Evolutionary conservation across 2,797 vertebrate species (phyloP).

Genomic region (Ctenochaetus hawaiiensis): DNA sequence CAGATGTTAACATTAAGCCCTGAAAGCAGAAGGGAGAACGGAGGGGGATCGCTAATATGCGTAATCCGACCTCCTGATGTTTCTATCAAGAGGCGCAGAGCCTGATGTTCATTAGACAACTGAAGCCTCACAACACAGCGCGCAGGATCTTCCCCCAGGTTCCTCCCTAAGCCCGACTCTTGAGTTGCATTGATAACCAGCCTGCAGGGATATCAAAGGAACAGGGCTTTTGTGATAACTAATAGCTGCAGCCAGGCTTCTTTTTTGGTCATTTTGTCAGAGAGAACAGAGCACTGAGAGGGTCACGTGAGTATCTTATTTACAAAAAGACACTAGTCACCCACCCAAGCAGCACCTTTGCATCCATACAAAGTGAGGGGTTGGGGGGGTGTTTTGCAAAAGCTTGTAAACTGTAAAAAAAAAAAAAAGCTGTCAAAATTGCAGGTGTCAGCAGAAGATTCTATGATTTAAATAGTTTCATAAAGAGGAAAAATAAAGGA

Average conservation of each 20-base stretch:
- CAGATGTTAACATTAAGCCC: slow-evolving; percentile 78
- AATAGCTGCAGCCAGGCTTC: slow-evolving; percentile 64
- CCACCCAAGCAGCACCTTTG: slow-evolving; percentile 49
- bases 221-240: slow-evolving; percentile 69
- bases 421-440: slow-evolving; percentile 7
- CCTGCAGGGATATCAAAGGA: slow-evolving; percentile 76
- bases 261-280: slow-evolving; percentile 55
- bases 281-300: slow-evolving; percentile 47
- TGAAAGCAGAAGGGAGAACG: slow-evolving; percentile 69
- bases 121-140: slow-evolving; percentile 73
- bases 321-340: slow-evolving; percentile 44
- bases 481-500: background rate
- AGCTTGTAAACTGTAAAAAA: slow-evolving; percentile 26
- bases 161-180: slow-evolving; percentile 72
- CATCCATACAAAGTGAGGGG: slow-evolving; percentile 3
- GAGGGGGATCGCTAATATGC: slow-evolving; percentile 74
- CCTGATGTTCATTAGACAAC: slow-evolving; percentile 72
- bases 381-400: slow-evolving; percentile 30
- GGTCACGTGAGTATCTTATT: slow-evolving; percentile 57
- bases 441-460: slow-evolving; percentile 29
- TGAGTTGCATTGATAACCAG: slow-evolving; percentile 70
- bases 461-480: slow-evolving; percentile 26
- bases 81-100: slow-evolving; percentile 80
- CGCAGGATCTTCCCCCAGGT: slow-evolving; percentile 72
- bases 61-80: slow-evolving; percentile 85